phyloP scores from a whole-genome alignment of 1,140 invertebrate species.

The Drosophila ercepeae region DNA sequence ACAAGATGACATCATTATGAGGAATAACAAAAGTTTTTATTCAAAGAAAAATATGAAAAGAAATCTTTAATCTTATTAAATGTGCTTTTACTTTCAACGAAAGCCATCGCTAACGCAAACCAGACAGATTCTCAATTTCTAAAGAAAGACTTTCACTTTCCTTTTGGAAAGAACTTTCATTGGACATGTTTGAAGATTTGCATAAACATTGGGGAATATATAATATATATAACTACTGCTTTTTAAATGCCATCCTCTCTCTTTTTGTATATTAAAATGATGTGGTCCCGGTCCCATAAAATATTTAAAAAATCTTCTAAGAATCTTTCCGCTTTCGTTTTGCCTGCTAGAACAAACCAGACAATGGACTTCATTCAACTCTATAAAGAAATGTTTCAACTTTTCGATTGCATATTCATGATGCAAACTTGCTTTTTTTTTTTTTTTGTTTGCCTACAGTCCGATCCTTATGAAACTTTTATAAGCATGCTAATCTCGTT shows the following conservation, averaged over 20 bases:
- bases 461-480: conserved; percentile 31
- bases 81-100: conserved; percentile 18
- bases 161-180: conserved; percentile 22
- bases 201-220: neutral
- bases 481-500: conserved; percentile 42
- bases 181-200: neutral
- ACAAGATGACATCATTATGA: conserved; percentile 1
- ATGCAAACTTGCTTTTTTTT: conserved; percentile 34
- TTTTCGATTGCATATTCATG: conserved; percentile 42
- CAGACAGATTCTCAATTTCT: neutral
- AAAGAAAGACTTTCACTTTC: conserved; percentile 34
- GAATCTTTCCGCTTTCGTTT: conserved; percentile 43
- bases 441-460: conserved; percentile 20
- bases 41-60: neutral
- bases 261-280: neutral
- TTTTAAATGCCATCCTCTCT: neutral
- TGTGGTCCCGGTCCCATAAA: neutral
- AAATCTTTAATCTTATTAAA: conserved; percentile 14
- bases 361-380: conserved; percentile 44
- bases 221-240: neutral
- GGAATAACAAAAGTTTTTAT: neutral
- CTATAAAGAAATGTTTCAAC: conserved; percentile 47
- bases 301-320: conserved; percentile 5
- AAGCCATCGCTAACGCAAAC: neutral
- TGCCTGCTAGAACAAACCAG: conserved; percentile 9